These are phyloP conservation scores for Myopa testacea DNA, from an alignment of 2,888 invertebrate species.

Conservation along the genomic window DNA sequence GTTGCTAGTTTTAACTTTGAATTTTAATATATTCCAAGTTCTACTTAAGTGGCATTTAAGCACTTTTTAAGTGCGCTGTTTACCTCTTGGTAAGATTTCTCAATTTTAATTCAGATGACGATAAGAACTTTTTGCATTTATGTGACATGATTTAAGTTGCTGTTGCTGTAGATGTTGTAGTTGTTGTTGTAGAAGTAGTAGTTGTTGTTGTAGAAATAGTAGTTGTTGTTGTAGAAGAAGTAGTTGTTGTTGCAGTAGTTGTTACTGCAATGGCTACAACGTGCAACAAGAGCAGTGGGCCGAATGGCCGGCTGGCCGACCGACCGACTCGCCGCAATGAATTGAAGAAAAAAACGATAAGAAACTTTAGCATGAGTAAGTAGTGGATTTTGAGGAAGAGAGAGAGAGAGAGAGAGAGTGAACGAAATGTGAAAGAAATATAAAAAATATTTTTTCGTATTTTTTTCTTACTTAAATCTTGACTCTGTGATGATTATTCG, in stretches of 20 bases:
- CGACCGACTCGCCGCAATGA: neutral
- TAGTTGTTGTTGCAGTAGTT: neutral
- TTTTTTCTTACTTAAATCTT: no score
- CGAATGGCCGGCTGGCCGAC: no score
- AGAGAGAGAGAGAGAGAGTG: neutral
- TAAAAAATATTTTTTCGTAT: no score
- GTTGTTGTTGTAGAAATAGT: neutral
- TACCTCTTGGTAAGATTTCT: neutral
- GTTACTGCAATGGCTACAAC: neutral
- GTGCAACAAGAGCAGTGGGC: neutral
- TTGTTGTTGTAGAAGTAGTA: neutral
- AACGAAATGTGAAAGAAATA: neutral
- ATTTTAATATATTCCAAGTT: neutral
- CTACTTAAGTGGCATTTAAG: neutral
- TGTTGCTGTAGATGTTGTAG: neutral
- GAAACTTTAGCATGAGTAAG: neutral
- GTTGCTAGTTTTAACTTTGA: neutral
- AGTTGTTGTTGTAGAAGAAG: neutral
- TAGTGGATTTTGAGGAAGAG: no score
- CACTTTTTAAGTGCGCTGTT: neutral
- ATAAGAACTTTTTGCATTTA: neutral
- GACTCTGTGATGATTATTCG: no score
- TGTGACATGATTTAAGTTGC: constrained; percentile 9
- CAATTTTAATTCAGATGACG: neutral
- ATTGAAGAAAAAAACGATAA: constrained; percentile 20